A percentile compares a stretch with the other conserved stretches of the same genome.
Conservation (phyloP, 2,113 vertebrate genomes). For the Semicossyphus pulcher region DNA sequence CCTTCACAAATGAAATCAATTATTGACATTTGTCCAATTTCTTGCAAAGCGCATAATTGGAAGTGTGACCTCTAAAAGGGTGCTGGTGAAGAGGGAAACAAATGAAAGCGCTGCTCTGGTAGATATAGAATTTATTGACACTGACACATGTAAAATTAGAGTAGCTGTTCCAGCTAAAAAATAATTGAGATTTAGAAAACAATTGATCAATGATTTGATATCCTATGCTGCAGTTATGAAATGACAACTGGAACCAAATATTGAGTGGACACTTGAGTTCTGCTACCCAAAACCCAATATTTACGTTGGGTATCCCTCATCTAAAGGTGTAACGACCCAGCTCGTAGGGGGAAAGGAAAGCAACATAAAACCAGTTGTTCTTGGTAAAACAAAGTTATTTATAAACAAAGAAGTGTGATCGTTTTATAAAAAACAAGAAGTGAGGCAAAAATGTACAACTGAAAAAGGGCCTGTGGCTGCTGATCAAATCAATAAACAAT, state of each 20-base stretch:
- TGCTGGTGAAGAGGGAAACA: conserved; percentile 28
- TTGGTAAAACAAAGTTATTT: too few species aligned
- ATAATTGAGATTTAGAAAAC: conserved; percentile 8
- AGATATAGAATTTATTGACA: not conserved
- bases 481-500: too few species aligned
- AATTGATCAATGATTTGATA: conserved; percentile 17
- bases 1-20: conserved; percentile 29
- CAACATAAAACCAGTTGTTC: too few species aligned
- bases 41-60: conserved; percentile 43
- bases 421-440: too few species aligned
- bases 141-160: not conserved
- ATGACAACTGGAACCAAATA: too few species aligned
- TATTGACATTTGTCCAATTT: conserved; percentile 44
- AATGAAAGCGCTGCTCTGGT: conserved; percentile 20
- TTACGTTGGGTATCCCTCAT: too few species aligned
- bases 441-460: too few species aligned
- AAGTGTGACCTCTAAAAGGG: conserved; percentile 17
- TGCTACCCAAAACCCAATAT: not conserved
- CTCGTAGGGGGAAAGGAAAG: too few species aligned
- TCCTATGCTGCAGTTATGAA: not conserved
- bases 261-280: too few species aligned
- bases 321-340: too few species aligned
- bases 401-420: too few species aligned
- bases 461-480: too few species aligned
- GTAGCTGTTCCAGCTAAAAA: not conserved